phyloP scores from a whole-genome alignment of 2,888 invertebrate species.

The Drosophila longiperda region DNA sequence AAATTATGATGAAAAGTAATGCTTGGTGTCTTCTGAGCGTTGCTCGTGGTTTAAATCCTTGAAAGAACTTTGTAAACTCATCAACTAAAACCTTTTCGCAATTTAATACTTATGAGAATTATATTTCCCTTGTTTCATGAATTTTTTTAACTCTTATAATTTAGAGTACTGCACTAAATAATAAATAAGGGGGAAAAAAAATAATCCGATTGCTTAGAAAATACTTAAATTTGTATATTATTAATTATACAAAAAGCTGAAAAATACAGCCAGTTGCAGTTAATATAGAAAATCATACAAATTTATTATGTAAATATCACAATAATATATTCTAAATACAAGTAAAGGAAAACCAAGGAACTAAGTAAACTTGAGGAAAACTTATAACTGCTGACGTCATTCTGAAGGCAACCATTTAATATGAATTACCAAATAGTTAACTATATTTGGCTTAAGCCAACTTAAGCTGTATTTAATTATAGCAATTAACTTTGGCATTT shows the following conservation, averaged over 20 bases:
- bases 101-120: neutral
- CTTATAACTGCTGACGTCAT: neutral
- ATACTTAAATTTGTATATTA: neutral
- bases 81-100: neutral
- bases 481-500: neutral
- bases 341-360: neutral
- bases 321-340: neutral
- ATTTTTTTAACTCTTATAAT: neutral
- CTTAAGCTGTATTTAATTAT: neutral
- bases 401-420: neutral
- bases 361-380: neutral
- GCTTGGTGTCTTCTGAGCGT: neutral
- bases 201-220: neutral
- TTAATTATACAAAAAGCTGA: neutral
- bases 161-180: too few relatives aligned
- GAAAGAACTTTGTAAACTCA: neutral
- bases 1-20: neutral
- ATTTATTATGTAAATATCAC: neutral
- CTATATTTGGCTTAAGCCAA: neutral
- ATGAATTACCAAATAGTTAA: neutral
- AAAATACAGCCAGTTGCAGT: neutral
- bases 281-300: neutral
- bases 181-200: too few relatives aligned
- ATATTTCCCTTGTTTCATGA: neutral
- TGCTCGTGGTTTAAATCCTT: neutral